Percentiles rank a stretch among this genome's conserved stretches.
phyloP scores from a whole-genome alignment of 2,797 vertebrate genomes.

The Tragopan temminckii region DNA sequence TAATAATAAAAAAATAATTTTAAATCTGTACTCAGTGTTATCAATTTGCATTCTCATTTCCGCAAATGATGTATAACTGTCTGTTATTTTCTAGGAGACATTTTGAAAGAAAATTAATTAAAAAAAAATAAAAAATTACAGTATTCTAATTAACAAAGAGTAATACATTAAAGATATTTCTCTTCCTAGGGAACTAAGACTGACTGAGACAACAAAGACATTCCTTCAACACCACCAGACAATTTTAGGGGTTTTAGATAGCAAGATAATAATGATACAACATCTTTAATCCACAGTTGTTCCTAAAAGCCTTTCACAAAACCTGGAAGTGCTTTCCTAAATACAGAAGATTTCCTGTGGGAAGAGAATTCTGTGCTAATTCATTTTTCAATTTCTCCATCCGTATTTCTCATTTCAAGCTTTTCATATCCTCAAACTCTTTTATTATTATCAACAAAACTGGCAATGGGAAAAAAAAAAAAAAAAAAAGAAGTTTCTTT shows the following conservation, averaged over 20 bases:
- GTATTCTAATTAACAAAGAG: neutral
- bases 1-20: rapidly evolving
- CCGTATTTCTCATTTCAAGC: constrained; percentile 16
- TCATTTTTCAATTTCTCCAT: constrained; percentile 28
- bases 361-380: constrained; percentile 2
- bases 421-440: constrained; percentile 16
- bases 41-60: neutral
- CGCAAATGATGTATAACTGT: neutral
- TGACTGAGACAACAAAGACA: neutral
- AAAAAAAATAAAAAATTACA: neutral
- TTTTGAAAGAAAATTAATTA: neutral
- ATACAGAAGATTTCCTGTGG: neutral
- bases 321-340: neutral
- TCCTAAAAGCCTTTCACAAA: neutral
- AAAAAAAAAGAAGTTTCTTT: constrained; percentile 1
- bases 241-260: neutral
- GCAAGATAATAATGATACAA: neutral
- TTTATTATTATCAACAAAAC: constrained; percentile 49
- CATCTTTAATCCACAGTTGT: neutral
- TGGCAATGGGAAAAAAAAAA: neutral
- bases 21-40: neutral
- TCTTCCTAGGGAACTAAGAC: neutral
- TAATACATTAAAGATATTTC: neutral
- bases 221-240: neutral
- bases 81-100: neutral